Base-by-base conservation (phyloP, 1,140 invertebrate species). In the Heterodera carotae region DNA sequence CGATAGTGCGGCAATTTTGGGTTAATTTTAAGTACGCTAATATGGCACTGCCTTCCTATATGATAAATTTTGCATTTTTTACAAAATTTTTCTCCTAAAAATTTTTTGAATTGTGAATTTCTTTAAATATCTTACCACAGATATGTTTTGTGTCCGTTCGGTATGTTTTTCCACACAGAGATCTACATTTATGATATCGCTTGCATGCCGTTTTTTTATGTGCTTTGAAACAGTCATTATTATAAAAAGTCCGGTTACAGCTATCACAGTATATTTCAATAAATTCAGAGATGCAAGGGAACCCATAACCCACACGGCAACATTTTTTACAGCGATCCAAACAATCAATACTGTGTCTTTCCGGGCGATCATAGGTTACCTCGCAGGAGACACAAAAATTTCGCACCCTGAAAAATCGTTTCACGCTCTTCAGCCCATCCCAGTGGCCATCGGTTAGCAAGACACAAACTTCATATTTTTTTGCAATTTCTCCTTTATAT, bases 311-410 rank as follows among this genome's bases (percentile, higher is more conserved):
- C 1, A 69, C 15, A 29, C 68, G 68, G 10, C 68, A 53, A 15
- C 48, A 53, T 3, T 22, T 15, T 15, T 53, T 53, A 53, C 3
- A 53, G 4, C n/a, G n/a, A 15, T 48, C 68, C 12, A 8, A 12
- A 18, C 68, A 69, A 18, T 10, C 29, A 39, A 36, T 69, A 2
- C 27, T 3, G 29, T 69, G 68, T 15, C 29, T 12, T 18, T 36
- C 27, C 8, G n/a, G n/a, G 27, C 29, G 25, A 2, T 53, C 8
- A 15, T 36, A 69, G 8, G 27, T 29, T 7, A 25, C 27, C 29
- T 69, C 68, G 36, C 68, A 69, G 25, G n/a, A 34, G 12, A 69
- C 39, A 29, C 34, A 39, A 69, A 48, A 69, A 53, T 53, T 18
- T 53, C 18, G 10, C 18, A 53, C 48, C 4, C 18, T 53, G 48